Evolutionary conservation across 2,888 invertebrate genomes (phyloP).

Genomic region (Dorcus parallelipipedus): DNA sequence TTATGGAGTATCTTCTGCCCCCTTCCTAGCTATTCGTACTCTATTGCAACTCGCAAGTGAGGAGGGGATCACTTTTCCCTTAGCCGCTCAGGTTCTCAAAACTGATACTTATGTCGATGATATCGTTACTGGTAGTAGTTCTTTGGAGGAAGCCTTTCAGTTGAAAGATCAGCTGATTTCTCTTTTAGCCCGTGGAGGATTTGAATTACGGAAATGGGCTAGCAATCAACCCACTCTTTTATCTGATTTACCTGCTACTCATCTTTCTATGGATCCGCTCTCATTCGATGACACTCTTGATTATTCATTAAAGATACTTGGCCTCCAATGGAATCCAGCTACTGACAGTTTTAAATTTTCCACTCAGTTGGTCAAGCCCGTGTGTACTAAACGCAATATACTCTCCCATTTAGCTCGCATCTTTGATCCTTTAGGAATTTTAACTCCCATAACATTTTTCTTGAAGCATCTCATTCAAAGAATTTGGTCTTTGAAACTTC

Average conservation of each 20-base stretch:
- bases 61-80: slow-evolving; percentile 5
- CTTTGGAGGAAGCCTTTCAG: background rate
- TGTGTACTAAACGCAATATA: background rate
- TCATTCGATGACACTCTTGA: background rate
- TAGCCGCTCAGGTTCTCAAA: background rate
- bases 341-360: background rate
- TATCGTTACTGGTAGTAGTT: slow-evolving; percentile 1
- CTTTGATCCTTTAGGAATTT: background rate
- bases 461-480: slow-evolving; percentile 6
- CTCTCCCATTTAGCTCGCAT: background rate
- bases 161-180: background rate
- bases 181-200: slow-evolving; percentile 3
- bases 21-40: slow-evolving; percentile 15
- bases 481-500: slow-evolving; percentile 6
- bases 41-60: slow-evolving; percentile 10
- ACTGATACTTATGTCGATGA: slow-evolving; percentile 13
- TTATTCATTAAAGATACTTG: background rate
- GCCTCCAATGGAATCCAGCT: background rate
- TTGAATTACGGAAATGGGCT: slow-evolving; percentile 12
- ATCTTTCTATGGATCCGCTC: background rate
- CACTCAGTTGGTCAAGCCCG: background rate
- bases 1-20: slow-evolving; percentile 12
- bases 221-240: slow-evolving; percentile 1
- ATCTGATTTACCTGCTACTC: background rate
- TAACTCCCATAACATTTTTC: background rate